phyloP scores from a whole-genome alignment of 92 coral and sea anemone species.

The Galaxea fascicularis region DNA sequence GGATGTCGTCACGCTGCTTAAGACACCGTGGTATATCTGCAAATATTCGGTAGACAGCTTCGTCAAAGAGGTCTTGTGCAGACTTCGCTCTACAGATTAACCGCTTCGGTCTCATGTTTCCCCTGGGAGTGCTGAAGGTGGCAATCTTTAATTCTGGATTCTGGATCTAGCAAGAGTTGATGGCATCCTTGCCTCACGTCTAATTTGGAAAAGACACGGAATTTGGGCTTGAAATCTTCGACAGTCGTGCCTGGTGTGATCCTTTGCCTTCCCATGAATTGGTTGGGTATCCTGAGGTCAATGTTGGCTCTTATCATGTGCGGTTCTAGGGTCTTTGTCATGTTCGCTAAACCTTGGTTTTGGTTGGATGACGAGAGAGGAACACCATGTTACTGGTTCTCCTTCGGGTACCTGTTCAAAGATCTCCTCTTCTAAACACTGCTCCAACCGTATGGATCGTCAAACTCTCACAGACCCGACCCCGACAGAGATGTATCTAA shows the following conservation, averaged over 20 bases:
- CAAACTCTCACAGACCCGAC: too few species aligned
- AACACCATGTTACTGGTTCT: constrained; percentile 72
- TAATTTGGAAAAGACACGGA: too few species aligned
- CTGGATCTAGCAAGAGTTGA: constrained; percentile 71
- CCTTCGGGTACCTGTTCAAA: constrained; percentile 70
- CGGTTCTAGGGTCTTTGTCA: constrained; percentile 35
- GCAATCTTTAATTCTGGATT: constrained; percentile 72
- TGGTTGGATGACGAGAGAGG: constrained; percentile 69
- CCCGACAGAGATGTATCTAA: too few species aligned
- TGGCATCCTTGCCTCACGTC: constrained; percentile 66
- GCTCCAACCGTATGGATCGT: constrained; percentile 57
- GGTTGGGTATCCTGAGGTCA: constrained; percentile 69
- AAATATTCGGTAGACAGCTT: constrained; percentile 69
- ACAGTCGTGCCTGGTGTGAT: constrained; percentile 65
- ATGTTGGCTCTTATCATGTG: constrained; percentile 68
- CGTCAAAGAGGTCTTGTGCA: constrained; percentile 77
- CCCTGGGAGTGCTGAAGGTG: constrained; percentile 77
- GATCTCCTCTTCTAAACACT: constrained; percentile 57
- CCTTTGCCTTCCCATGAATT: constrained; percentile 67
- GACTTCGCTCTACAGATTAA: constrained; percentile 74
- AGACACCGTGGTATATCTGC: constrained; percentile 68
- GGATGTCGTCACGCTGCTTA: constrained; percentile 67
- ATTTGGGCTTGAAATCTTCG: constrained; percentile 53
- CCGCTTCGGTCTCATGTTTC: constrained; percentile 75
- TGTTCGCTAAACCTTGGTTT: constrained; percentile 61